A percentile compares a stretch with the other conserved stretches of the same genome.
Conservation (phyloP, 2,888 invertebrate genomes). For the Ormyrus pomaceus region DNA sequence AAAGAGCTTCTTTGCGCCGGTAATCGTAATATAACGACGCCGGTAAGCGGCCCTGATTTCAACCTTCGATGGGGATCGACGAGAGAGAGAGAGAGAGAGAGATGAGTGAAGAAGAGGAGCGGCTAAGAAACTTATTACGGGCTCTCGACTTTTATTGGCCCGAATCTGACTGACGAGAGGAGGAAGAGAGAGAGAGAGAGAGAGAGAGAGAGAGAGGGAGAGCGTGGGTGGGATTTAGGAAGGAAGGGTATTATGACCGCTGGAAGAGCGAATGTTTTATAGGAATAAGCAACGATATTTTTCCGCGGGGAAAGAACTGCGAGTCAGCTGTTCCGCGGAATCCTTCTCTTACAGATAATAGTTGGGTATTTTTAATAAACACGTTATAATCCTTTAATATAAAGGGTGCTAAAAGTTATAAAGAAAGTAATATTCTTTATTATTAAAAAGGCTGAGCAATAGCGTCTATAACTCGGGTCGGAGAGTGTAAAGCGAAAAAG, state of each 20-base stretch:
- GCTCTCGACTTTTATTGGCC: constrained; percentile 11
- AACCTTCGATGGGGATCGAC: constrained; percentile 4
- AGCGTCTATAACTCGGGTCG: too few species aligned
- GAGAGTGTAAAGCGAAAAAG: too few species aligned
- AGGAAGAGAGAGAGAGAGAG: not conserved
- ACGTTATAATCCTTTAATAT: too few species aligned
- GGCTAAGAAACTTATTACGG: constrained; percentile 3
- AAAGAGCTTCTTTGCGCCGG: constrained; percentile 24
- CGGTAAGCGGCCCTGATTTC: not conserved
- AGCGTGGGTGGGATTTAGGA: not conserved
- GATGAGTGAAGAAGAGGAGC: not conserved
- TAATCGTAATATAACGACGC: constrained; percentile 26
- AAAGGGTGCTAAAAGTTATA: too few species aligned
- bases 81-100: not conserved
- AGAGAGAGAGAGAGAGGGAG: not conserved
- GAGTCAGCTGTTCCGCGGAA: too few species aligned
- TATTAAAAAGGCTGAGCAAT: not conserved
- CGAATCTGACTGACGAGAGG: constrained; percentile 7
- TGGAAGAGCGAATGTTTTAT: not conserved
- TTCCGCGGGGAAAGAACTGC: too few species aligned
- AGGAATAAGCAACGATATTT: not conserved
- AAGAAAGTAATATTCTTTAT: too few species aligned
- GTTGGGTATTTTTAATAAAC: too few species aligned
- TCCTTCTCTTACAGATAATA: too few species aligned
- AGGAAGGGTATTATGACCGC: not conserved